Evolutionary conservation across 2,113 vertebrate genomes (phyloP).

Genomic region (Noctilio leporinus): DNA sequence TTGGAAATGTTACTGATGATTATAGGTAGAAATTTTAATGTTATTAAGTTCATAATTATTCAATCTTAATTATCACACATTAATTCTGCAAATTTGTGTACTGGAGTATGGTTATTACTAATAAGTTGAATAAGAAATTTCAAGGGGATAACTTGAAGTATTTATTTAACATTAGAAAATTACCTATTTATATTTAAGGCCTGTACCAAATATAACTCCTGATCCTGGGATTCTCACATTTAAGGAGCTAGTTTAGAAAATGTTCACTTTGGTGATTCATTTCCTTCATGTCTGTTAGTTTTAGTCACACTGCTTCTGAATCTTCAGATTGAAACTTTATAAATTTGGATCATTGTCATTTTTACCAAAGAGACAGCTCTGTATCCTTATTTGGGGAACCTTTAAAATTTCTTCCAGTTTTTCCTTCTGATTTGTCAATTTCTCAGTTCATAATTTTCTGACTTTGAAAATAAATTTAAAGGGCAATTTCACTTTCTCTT

Average conservation of each 20-base stretch:
- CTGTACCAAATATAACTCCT: background rate
- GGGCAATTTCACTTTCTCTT: background rate
- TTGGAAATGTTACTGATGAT: background rate
- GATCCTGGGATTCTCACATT: background rate
- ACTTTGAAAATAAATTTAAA: background rate
- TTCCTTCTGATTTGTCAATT: slow-evolving; percentile 7
- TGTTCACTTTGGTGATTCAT: background rate
- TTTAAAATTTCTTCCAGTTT: slow-evolving; percentile 3
- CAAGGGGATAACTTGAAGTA: background rate
- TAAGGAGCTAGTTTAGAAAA: background rate
- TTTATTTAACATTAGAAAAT: background rate
- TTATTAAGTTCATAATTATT: slow-evolving; percentile 5
- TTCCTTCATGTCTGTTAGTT: background rate
- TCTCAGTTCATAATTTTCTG: slow-evolving; percentile 8
- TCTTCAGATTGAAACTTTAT: background rate
- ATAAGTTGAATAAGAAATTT: slow-evolving; percentile 10
- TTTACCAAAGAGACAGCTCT: slow-evolving; percentile 4
- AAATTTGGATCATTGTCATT: background rate
- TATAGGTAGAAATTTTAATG: slow-evolving; percentile 18
- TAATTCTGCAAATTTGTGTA: background rate
- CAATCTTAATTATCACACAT: background rate
- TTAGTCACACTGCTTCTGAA: background rate
- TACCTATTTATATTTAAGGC: background rate
- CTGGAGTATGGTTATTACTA: background rate
- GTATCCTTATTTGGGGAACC: background rate